Evolutionary conservation across 2,888 invertebrate species (phyloP).

Genomic region (Chymomyza amoena): DNA sequence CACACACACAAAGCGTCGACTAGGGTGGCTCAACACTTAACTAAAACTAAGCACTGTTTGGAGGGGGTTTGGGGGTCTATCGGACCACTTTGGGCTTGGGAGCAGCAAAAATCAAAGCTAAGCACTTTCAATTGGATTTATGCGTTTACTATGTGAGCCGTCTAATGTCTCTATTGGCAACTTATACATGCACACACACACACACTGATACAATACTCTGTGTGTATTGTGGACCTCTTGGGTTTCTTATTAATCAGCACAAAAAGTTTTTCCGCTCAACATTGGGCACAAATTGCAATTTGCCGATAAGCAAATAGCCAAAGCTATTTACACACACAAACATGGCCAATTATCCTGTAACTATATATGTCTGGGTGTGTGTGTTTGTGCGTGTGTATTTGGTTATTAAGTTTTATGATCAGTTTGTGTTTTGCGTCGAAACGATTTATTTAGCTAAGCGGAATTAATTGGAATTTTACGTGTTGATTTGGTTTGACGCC

Average conservation of each 20-base stretch:
- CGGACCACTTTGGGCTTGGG: background rate
- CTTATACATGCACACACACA: constrained; percentile 1
- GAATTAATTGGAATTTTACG: constrained; percentile 74
- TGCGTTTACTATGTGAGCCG: constrained; percentile 69
- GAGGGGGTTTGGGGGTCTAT: background rate
- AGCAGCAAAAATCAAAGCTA: constrained; percentile 69
- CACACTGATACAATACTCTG: constrained; percentile 45
- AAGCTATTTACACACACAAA: constrained; percentile 6
- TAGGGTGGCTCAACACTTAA: constrained; percentile 8
- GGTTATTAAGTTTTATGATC: constrained; percentile 72
- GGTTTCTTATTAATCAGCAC: constrained; percentile 6
- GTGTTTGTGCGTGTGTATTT: constrained; percentile 29
- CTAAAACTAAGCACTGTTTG: constrained; percentile 32
- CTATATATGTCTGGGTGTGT: background rate
- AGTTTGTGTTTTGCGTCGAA: constrained; percentile 73
- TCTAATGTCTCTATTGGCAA: constrained; percentile 60
- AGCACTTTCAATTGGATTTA: constrained; percentile 74
- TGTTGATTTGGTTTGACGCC: constrained; percentile 60
- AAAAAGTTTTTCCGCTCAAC: constrained; percentile 69
- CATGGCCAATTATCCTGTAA: background rate
- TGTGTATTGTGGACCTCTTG: constrained; percentile 34
- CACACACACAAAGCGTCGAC: background rate
- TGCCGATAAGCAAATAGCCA: constrained; percentile 31
- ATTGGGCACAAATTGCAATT: constrained; percentile 70
- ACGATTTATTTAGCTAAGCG: constrained; percentile 73